Conservation (phyloP, 2,113 vertebrate genomes). For the Geococcyx californianus region DNA sequence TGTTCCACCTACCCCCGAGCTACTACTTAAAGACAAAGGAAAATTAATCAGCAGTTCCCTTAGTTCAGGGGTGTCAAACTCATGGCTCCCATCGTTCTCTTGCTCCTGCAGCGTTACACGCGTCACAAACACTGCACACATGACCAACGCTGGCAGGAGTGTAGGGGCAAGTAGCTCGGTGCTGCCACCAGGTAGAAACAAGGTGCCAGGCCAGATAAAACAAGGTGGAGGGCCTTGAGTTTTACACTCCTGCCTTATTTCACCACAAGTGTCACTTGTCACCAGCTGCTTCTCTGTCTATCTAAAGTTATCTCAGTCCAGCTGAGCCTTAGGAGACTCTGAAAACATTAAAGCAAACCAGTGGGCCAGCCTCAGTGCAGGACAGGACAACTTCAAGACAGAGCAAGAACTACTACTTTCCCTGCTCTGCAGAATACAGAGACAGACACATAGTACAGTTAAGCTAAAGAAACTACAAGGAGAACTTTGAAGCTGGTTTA, state of each 20-base stretch:
- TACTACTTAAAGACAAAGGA: background rate
- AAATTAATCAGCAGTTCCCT: background rate
- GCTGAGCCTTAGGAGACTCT: background rate
- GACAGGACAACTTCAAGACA: background rate
- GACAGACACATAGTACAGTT: background rate
- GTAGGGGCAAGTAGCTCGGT: too few relatives aligned
- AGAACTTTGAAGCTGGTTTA: background rate
- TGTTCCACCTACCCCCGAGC: background rate
- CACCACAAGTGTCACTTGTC: background rate
- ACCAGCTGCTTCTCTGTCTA: background rate
- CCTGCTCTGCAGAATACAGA: background rate
- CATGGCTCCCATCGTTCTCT: too few relatives aligned
- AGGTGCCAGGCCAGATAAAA: too few relatives aligned
- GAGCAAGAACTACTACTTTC: background rate
- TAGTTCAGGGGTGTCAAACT: too few relatives aligned
- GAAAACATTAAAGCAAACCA: background rate
- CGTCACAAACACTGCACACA: too few relatives aligned
- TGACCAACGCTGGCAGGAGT: too few relatives aligned
- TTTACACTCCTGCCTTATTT: too few relatives aligned
- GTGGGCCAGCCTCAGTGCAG: background rate
- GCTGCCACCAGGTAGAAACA: too few relatives aligned
- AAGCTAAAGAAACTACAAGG: background rate
- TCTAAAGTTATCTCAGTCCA: background rate
- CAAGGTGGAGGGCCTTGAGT: too few relatives aligned
- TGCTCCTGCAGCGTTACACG: too few relatives aligned